Conservation (phyloP, 2,113 vertebrate genomes). For the Jacana jacana region DNA sequence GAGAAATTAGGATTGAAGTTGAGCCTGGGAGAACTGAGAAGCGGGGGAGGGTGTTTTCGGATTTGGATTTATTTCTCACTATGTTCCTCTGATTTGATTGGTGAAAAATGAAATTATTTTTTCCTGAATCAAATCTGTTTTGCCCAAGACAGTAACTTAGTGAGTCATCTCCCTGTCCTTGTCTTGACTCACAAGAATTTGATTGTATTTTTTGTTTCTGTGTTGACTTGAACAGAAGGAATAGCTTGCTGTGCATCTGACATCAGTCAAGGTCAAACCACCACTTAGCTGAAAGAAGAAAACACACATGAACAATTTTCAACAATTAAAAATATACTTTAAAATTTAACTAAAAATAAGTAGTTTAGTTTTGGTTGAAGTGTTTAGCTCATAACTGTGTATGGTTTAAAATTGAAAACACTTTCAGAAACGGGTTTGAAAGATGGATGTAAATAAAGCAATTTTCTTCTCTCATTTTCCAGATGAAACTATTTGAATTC, state of each 20-base stretch:
- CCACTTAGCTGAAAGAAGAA: not conserved
- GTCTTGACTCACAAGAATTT: not conserved
- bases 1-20: not conserved
- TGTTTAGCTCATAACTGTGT: not conserved
- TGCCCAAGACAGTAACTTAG: not conserved
- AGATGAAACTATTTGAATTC: not conserved
- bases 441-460: not conserved
- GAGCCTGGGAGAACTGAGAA: not conserved
- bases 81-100: not conserved
- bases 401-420: not conserved
- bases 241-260: not conserved
- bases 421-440: not conserved
- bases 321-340: not conserved
- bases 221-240: not conserved
- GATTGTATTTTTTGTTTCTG: not conserved
- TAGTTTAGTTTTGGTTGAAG: not conserved
- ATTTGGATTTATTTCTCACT: not conserved
- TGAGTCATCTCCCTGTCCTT: not conserved
- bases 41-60: not conserved
- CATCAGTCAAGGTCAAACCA: not conserved
- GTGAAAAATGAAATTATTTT: not conserved
- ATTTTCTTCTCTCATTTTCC: not conserved
- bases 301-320: not conserved
- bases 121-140: not conserved
- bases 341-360: not conserved